phyloP scores from a whole-genome alignment of 2,797 vertebrate species.

The Cyprinodon diabolis region DNA sequence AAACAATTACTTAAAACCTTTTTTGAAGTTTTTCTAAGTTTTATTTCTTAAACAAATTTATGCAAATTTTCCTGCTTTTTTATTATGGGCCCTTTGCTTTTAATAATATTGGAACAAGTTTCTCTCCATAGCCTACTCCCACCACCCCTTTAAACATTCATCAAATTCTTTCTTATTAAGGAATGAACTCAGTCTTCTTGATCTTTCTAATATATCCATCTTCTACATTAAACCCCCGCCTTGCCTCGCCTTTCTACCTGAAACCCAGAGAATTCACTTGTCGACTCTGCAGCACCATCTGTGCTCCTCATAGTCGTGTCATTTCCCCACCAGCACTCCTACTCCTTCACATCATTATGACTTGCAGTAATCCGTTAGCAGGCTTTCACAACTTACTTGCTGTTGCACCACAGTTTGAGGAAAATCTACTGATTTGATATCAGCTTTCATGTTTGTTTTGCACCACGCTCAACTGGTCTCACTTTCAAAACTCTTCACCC shows the following conservation, averaged over 20 bases:
- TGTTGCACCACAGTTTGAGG: slow-evolving; percentile 11
- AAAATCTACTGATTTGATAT: not conserved
- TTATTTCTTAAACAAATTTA: no score
- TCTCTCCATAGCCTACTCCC: no score
- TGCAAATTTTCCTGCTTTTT: no score
- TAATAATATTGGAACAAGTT: no score
- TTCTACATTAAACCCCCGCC: slow-evolving; percentile 1
- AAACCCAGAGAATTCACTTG: not conserved
- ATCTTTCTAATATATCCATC: no score
- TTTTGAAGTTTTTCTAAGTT: no score
- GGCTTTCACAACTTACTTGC: slow-evolving; percentile 22
- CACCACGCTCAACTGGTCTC: not conserved
- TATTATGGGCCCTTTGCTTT: no score
- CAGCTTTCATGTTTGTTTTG: not conserved
- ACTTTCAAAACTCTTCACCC: not conserved
- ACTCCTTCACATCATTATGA: slow-evolving; percentile 13
- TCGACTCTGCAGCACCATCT: not conserved
- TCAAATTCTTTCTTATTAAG: no score
- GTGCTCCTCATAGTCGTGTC: not conserved
- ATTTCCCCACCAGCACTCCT: slow-evolving; percentile 20
- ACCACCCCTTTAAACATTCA: no score
- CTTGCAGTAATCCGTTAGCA: slow-evolving; percentile 1
- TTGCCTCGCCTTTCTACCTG: not conserved
- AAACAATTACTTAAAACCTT: no score
- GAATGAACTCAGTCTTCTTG: no score